Conservation (phyloP, 2,797 vertebrate genomes). For the Vespertilio murinus region DNA sequence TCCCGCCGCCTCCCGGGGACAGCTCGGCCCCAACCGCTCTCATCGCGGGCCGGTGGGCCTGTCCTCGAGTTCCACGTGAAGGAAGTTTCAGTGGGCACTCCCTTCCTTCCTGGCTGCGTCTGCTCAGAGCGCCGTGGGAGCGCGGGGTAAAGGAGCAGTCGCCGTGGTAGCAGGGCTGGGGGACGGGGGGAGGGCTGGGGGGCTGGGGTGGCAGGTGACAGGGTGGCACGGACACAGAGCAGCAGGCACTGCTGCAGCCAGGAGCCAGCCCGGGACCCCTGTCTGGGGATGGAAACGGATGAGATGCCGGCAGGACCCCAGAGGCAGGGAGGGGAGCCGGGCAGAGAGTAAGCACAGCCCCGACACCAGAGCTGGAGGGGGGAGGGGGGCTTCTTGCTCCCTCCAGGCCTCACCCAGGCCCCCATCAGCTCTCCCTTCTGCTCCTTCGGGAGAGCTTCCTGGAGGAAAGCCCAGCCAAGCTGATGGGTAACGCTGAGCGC, state of each 20-base stretch:
- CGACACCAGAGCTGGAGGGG: neutral
- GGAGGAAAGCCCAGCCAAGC: neutral
- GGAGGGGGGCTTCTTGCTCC: neutral
- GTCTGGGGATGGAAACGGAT: neutral
- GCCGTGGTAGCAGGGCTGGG: neutral
- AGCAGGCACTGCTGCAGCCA: neutral
- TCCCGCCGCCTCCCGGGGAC: neutral
- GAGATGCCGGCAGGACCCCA: neutral
- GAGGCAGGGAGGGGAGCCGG: neutral
- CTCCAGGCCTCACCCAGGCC: neutral
- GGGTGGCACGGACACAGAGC: neutral
- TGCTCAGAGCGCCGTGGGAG: neutral
- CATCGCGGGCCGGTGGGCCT: neutral
- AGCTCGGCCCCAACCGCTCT: neutral
- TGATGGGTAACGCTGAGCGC: neutral
- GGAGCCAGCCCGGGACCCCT: neutral
- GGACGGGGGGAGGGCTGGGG: neutral
- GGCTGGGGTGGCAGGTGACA: too few relatives aligned
- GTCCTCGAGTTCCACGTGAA: neutral
- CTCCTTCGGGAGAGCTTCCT: neutral
- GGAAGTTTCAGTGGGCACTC: neutral
- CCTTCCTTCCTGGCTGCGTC: neutral
- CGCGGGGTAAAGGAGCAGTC: neutral
- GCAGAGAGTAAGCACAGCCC: neutral
- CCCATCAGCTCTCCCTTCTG: neutral